A percentile compares a stretch with the other conserved stretches of the same genome.
Conservation (phyloP, 2,113 vertebrate species). For the Chinchilla lanigera region DNA sequence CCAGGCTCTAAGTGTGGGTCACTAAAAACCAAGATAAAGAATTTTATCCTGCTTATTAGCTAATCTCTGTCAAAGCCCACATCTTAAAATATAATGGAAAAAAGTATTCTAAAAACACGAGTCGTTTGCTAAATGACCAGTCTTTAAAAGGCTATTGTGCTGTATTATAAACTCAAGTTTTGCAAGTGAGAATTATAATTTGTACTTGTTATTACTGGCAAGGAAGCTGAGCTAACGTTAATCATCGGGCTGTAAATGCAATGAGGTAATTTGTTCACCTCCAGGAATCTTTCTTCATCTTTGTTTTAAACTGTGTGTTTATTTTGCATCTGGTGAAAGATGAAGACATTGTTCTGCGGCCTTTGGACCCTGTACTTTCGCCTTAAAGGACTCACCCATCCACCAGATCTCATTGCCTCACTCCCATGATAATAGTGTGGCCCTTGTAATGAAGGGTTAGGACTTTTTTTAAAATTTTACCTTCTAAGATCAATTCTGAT, state of each 20-base stretch:
- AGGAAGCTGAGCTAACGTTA: neutral
- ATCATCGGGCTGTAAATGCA: neutral
- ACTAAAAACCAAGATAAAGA: neutral
- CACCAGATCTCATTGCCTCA: neutral
- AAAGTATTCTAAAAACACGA: constrained; percentile 44
- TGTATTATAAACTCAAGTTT: neutral
- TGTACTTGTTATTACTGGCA: constrained; percentile 48
- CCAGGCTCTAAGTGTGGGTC: neutral
- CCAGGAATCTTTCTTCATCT: constrained; percentile 16
- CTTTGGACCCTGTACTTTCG: neutral
- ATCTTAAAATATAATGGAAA: constrained; percentile 37
- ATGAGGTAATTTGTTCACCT: constrained; percentile 2
- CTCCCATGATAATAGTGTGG: neutral
- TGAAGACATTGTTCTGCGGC: neutral
- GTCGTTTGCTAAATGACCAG: constrained; percentile 10
- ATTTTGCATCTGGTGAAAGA: neutral
- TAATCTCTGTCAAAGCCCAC: neutral
- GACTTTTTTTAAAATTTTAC: neutral
- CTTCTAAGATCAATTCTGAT: constrained; percentile 33
- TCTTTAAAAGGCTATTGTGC: neutral
- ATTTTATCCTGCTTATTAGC: constrained; percentile 33
- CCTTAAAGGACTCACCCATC: neutral
- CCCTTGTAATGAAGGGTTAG: neutral
- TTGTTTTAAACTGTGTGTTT: constrained; percentile 35
- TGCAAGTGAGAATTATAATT: neutral